Conservation (phyloP, 2,888 invertebrate species). For the Xestoiulus laeticollis region DNA sequence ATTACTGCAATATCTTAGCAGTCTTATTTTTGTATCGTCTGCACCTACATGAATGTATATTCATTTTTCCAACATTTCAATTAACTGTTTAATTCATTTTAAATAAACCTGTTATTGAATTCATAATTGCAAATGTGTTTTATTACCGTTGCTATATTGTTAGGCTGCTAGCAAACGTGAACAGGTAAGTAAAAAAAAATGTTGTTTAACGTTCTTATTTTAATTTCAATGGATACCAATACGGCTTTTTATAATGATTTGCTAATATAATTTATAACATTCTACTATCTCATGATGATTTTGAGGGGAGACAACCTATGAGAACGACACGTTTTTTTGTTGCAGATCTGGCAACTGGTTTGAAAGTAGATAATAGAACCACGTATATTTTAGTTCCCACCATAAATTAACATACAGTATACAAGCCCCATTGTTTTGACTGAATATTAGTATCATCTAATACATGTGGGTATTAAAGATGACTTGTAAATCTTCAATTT, state of each 20-base stretch:
- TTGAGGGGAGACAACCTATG: not conserved
- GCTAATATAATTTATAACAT: slow-evolving; percentile 11
- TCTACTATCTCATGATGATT: not conserved
- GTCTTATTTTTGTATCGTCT: not conserved
- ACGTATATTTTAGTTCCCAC: not conserved
- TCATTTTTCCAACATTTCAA: not conserved
- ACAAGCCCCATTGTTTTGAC: not conserved
- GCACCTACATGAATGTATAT: not conserved
- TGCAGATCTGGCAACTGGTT: slow-evolving; percentile 7
- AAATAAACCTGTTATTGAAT: slow-evolving; percentile 26
- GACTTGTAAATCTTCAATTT: not conserved
- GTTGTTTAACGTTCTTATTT: not conserved
- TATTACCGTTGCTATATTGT: not conserved
- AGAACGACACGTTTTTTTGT: slow-evolving; percentile 18
- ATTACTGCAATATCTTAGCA: not conserved
- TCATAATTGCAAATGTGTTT: not conserved
- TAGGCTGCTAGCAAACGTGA: not conserved
- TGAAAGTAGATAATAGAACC: not conserved
- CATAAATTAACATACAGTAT: slow-evolving; percentile 15
- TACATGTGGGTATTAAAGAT: not conserved
- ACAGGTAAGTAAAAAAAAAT: not conserved
- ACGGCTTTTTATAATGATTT: not conserved
- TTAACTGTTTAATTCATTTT: slow-evolving; percentile 13
- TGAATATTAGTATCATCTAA: not conserved
- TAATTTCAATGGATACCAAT: not conserved